A percentile compares a stretch with the other conserved stretches of the same genome.
Conservation (phyloP, 92 coral and sea anemone species). For the Palythoa heliodiscus region DNA sequence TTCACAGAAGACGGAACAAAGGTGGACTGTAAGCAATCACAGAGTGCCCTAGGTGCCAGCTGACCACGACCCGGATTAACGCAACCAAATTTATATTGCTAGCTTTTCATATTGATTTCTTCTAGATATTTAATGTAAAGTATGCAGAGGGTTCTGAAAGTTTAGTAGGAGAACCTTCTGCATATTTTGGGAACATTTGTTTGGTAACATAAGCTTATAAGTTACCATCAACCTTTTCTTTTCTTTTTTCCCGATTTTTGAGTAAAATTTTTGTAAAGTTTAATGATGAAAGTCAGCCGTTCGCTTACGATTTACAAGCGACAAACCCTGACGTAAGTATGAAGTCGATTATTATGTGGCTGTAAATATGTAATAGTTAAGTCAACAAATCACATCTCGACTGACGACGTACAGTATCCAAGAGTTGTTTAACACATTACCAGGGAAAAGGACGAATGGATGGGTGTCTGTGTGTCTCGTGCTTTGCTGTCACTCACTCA, state of each 20-base stretch:
- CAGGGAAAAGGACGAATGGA: not conserved
- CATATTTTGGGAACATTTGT: constrained; percentile 23
- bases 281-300: not conserved
- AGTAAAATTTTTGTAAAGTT: constrained; percentile 1
- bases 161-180: constrained; percentile 23
- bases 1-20: constrained; percentile 85
- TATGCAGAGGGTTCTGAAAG: constrained; percentile 30
- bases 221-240: not conserved
- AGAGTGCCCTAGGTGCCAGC: constrained; percentile 68
- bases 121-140: not conserved
- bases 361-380: constrained; percentile 15
- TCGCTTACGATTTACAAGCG: constrained; percentile 37
- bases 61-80: constrained; percentile 39
- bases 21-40: constrained; percentile 96
- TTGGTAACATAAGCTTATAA: not conserved
- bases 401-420: constrained; percentile 21
- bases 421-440: not conserved
- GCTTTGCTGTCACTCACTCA: constrained; percentile 41
- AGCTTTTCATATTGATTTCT: not conserved
- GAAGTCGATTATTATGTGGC: constrained; percentile 6
- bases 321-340: constrained; percentile 51
- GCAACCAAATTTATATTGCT: constrained; percentile 9
- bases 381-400: constrained; percentile 25
- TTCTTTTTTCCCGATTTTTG: not conserved
- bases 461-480: constrained; percentile 27